A percentile compares a stretch with the other conserved stretches of the same genome.
Evolutionary conservation across 1,140 invertebrate species (phyloP).

Genomic region (Lepidostoma basale): DNA sequence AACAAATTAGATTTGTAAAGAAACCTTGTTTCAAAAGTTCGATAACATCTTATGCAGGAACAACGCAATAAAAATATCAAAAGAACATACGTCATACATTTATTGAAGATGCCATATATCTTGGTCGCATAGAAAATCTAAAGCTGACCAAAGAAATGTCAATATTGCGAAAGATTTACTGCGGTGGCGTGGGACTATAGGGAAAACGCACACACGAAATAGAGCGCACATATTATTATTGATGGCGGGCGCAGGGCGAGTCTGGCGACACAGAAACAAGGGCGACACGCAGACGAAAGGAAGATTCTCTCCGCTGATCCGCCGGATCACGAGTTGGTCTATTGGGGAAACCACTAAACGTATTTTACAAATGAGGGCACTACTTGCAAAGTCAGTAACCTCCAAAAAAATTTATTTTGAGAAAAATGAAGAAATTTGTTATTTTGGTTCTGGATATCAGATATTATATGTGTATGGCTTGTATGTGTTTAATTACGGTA

Average conservation of each 20-base stretch:
- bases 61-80: conserved; percentile 8
- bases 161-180: conserved; percentile 30
- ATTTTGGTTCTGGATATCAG: too few species aligned
- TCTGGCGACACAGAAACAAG: background rate
- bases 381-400: too few species aligned
- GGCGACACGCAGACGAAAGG: conserved; percentile 3
- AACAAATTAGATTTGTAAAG: too few species aligned
- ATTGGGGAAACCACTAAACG: background rate
- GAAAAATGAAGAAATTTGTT: too few species aligned
- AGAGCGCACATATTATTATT: background rate
- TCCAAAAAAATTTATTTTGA: too few species aligned
- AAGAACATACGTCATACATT: conserved; percentile 4
- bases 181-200: conserved; percentile 9
- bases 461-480: too few species aligned
- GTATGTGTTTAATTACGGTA: too few species aligned
- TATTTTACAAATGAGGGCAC: background rate
- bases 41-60: background rate
- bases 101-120: conserved; percentile 25
- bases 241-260: conserved; percentile 2
- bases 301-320: background rate
- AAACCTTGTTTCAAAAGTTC: too few species aligned
- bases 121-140: background rate
- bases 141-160: conserved; percentile 27
- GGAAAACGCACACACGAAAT: background rate
- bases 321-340: background rate